phyloP scores from a whole-genome alignment of 2,113 vertebrate genomes.

The Antechinus flavipes region DNA sequence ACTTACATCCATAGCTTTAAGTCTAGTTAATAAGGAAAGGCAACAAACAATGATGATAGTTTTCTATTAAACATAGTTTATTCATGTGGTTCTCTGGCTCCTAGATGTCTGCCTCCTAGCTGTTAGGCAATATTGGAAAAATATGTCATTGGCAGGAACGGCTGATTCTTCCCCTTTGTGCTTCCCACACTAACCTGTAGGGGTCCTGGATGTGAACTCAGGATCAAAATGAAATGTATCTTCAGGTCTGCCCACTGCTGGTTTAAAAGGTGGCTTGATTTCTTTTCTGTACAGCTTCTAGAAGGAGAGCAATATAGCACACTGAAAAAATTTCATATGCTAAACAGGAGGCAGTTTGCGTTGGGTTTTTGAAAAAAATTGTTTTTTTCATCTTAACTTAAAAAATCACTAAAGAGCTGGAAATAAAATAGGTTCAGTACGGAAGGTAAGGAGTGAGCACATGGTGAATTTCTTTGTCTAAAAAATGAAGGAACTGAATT shows the following conservation, averaged over 20 bases:
- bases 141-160: rapidly evolving
- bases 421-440: rapidly evolving
- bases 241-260: conserved; percentile 94
- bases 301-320: not conserved
- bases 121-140: not conserved
- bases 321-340: not conserved
- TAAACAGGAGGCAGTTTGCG: no score
- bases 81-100: not conserved
- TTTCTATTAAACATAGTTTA: rapidly evolving
- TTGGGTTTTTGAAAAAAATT: not conserved
- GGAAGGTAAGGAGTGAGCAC: not conserved
- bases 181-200: conserved; percentile 87
- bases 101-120: not conserved
- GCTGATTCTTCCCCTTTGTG: no score
- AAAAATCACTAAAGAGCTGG: not conserved
- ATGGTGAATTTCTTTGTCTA: no score
- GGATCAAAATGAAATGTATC: conserved; percentile 99
- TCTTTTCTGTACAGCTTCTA: conserved; percentile 95
- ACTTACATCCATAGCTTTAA: rapidly evolving
- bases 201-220: conserved; percentile 96
- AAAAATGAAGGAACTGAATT: not conserved
- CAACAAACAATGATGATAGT: rapidly evolving
- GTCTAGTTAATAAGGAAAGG: not conserved
- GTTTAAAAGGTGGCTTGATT: conserved; percentile 95
- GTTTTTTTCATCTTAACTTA: not conserved